Base-by-base conservation (phyloP, 2,888 invertebrate species). In the Conus canariensis region DNA sequence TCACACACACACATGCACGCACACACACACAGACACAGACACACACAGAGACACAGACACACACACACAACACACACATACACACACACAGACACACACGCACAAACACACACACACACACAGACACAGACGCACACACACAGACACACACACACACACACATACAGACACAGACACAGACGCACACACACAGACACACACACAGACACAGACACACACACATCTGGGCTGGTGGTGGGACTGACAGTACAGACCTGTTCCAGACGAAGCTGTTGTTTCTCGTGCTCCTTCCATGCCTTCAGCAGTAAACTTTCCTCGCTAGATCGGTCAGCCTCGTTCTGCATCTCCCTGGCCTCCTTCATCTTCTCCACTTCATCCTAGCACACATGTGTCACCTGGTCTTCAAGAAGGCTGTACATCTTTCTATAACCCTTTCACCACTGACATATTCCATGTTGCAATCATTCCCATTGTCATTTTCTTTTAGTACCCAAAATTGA, bases 231-330 rank as follows among this genome's bases (percentile, higher is more conserved):
- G 30, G 14, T 6, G 12, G 45, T 80, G 45, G 7, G 12, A 19
- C 4, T 10, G 56, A 58, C 56, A 83, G 22, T 45, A 30, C 56
- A 58, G 19, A 83, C 82, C 82, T 90, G 82, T 87, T 89, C 89
- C 59, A 19, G 58, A 3, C 74, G 67, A 7, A 85, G 70, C 25
- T 74, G 89, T n/a, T 85, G 95, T 94, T 94, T 93, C 87, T 95
- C 94, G 89, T 94, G 91, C 22, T 91, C 86, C 74, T 92, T 93
- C 87, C 90, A 86, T 10, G 93, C 94, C 83, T 93, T 93, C 58
- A 95, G 80, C 5, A 95, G 91, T 14, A 94, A 93, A 74, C 93
- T 92, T 45, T 96, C 95, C 85, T 95, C 95, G 88, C 92, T 90
- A 59, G 92, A 88, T 64, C 95, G 91, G 90, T 96, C 95, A 58